Percentiles rank a stretch among this genome's conserved stretches.
These are phyloP conservation scores for Helicoverpa assulta DNA, from an alignment of 2,888 invertebrate species.

Conservation along the genomic window DNA sequence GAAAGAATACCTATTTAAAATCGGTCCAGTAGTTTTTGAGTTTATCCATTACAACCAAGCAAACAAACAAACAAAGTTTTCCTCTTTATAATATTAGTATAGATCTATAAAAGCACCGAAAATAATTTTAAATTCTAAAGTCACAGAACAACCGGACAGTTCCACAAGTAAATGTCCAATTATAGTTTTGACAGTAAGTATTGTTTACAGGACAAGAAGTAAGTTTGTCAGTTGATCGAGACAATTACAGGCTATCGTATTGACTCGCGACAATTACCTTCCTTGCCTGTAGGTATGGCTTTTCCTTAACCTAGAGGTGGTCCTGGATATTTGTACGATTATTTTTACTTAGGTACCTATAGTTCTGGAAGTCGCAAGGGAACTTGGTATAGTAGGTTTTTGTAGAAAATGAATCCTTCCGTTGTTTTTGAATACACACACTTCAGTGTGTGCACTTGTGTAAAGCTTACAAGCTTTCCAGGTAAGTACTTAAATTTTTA, in stretches of 20 bases:
- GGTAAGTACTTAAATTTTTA: no score
- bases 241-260: constrained; percentile 67
- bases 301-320: constrained; percentile 15
- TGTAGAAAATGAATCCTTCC: no score
- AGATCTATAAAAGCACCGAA: no score
- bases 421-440: no score
- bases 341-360: neutral
- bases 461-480: no score
- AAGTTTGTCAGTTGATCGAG: constrained; percentile 41
- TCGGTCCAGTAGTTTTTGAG: no score
- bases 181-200: constrained; percentile 53
- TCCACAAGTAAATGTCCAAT: constrained; percentile 8
- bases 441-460: no score
- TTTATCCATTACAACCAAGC: no score
- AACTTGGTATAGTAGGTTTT: neutral
- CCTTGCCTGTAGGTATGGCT: constrained; percentile 28
- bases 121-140: neutral
- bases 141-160: neutral
- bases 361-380: neutral
- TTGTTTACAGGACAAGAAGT: constrained; percentile 61
- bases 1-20: no score
- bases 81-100: no score
- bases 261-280: constrained; percentile 62
- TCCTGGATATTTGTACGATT: neutral
- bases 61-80: no score